phyloP scores from a whole-genome alignment of 2,113 vertebrate genomes.

The Antechinus flavipes region DNA sequence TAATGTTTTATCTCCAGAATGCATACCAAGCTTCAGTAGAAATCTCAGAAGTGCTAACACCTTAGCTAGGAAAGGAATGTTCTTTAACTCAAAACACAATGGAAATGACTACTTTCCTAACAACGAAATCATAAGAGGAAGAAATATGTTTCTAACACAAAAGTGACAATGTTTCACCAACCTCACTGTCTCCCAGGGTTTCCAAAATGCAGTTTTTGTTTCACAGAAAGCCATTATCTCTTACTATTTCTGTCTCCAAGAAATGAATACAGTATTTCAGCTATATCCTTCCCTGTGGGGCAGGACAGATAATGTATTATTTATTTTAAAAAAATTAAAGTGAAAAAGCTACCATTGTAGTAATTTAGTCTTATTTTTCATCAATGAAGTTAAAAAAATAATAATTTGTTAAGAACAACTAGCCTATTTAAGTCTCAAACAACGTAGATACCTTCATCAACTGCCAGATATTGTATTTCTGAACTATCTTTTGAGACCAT shows the following conservation, averaged over 20 bases:
- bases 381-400: conserved; percentile 40
- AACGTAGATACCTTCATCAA: not conserved
- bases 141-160: conserved; percentile 61
- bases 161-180: conserved; percentile 49
- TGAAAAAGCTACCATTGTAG: conserved; percentile 50
- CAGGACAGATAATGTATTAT: conserved; percentile 56
- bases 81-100: conserved; percentile 34
- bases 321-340: conserved; percentile 68
- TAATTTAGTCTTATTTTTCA: conserved; percentile 59
- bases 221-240: conserved; percentile 64
- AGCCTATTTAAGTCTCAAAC: not conserved
- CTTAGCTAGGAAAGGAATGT: conserved; percentile 36
- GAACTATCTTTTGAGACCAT: conserved; percentile 22
- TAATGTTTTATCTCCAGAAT: conserved; percentile 30
- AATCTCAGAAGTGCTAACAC: conserved; percentile 24
- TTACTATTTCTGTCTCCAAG: conserved; percentile 65
- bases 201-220: conserved; percentile 50
- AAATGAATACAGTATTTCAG: conserved; percentile 74
- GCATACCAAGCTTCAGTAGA: conserved; percentile 32
- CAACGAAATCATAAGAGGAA: conserved; percentile 26
- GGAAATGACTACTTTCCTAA: conserved; percentile 41
- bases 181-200: conserved; percentile 42
- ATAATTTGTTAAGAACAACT: conserved; percentile 27
- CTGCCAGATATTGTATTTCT: conserved; percentile 36
- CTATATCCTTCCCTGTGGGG: conserved; percentile 69